Conservation (phyloP, 2,797 vertebrate genomes). For the Crax fasciolata region DNA sequence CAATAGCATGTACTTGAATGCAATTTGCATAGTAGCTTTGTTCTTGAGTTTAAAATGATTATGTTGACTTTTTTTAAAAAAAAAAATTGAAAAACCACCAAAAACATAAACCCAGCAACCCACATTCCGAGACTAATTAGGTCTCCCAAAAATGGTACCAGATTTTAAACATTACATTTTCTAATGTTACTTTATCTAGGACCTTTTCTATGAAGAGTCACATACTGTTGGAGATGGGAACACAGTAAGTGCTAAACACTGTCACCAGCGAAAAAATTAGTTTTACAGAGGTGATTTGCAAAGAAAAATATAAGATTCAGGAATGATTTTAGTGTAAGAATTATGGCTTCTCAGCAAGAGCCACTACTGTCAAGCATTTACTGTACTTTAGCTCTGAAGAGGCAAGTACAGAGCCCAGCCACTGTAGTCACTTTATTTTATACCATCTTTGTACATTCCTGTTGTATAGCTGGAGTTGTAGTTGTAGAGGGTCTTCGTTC, state of each 20-base stretch:
- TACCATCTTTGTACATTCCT: slow-evolving; percentile 87
- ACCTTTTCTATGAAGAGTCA: slow-evolving; percentile 12
- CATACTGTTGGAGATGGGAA: slow-evolving; percentile 24
- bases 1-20: neutral
- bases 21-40: neutral
- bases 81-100: neutral
- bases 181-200: slow-evolving; percentile 42
- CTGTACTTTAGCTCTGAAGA: slow-evolving; percentile 69
- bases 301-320: neutral
- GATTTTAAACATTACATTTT: slow-evolving; percentile 52
- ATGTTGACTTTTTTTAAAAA: neutral
- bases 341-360: slow-evolving; percentile 40
- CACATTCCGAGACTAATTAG: slow-evolving; percentile 56
- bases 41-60: neutral
- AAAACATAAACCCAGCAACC: neutral
- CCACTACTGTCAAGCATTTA: slow-evolving; percentile 30
- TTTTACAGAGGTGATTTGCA: slow-evolving; percentile 18
- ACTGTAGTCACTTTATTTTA: slow-evolving; percentile 85
- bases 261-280: slow-evolving; percentile 28
- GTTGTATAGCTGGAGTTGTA: slow-evolving; percentile 74
- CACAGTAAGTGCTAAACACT: slow-evolving; percentile 10
- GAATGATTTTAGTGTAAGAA: slow-evolving; percentile 17
- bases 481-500: slow-evolving; percentile 76
- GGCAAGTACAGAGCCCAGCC: slow-evolving; percentile 77
- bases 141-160: slow-evolving; percentile 27